These are phyloP conservation scores for Isaurus tuberculatus DNA, from an alignment of 92 coral and sea anemone genomes.

Conservation along the genomic window DNA sequence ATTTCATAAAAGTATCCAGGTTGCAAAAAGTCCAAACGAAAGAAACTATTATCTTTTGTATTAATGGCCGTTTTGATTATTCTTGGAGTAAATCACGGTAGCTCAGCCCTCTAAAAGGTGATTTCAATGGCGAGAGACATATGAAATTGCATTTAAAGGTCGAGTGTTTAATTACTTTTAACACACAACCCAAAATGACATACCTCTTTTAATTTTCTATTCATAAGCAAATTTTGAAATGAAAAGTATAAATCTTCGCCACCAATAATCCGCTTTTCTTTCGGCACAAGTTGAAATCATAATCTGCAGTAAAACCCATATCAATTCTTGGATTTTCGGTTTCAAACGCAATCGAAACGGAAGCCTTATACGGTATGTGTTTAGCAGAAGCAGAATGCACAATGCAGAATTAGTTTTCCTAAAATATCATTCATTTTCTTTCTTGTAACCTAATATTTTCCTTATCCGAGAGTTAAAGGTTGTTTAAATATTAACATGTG, in stretches of 20 bases:
- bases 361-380: too few relatives aligned
- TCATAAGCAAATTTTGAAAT: conserved; percentile 12
- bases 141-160: not conserved
- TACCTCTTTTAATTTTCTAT: not conserved
- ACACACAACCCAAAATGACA: conserved; percentile 17
- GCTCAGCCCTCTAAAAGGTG: not conserved
- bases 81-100: not conserved
- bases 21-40: not conserved
- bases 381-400: not conserved
- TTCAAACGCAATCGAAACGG: not conserved
- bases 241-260: not conserved
- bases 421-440: not conserved
- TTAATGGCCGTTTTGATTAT: too few relatives aligned
- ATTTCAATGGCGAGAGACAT: not conserved
- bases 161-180: conserved; percentile 22
- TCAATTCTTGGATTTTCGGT: not conserved
- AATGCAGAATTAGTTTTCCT: not conserved
- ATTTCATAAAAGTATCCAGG: not conserved
- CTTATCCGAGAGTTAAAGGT: not conserved
- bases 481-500: conserved; percentile 17
- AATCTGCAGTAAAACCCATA: not conserved
- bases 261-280: not conserved
- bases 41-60: not conserved
- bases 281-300: not conserved
- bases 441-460: not conserved